Conservation (phyloP, 2,113 vertebrate species). For the Genyomyrus donnyi region DNA sequence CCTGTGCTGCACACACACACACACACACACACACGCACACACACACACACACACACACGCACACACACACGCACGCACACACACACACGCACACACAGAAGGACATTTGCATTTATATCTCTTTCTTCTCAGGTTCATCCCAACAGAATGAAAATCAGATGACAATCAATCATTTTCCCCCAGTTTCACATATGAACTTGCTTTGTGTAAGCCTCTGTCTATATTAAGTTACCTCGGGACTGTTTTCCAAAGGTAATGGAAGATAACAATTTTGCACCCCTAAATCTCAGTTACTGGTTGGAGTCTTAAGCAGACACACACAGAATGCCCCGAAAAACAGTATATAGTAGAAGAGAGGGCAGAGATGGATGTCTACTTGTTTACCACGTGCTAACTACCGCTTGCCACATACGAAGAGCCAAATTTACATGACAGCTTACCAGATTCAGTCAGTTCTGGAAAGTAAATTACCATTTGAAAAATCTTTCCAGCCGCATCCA, state of each 20-base stretch:
- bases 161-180: neutral
- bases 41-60: neutral
- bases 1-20: constrained; percentile 15
- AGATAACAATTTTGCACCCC: neutral
- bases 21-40: neutral
- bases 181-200: neutral
- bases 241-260: neutral
- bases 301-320: neutral
- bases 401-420: neutral
- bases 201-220: neutral
- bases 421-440: constrained; percentile 9
- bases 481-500: constrained; percentile 8
- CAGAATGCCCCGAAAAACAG: neutral
- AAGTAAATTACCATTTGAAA: constrained; percentile 12
- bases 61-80: neutral
- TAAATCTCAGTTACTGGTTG: neutral
- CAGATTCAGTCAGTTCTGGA: neutral
- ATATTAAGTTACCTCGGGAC: neutral
- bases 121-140: neutral
- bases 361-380: neutral
- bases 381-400: neutral
- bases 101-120: neutral
- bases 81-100: neutral
- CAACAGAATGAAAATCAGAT: neutral
- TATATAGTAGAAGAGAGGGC: neutral